These are phyloP conservation scores for silkworm (Bombyx mori) DNA, from an alignment of 1,140 invertebrate genomes.

Conservation along the genomic window DNA sequence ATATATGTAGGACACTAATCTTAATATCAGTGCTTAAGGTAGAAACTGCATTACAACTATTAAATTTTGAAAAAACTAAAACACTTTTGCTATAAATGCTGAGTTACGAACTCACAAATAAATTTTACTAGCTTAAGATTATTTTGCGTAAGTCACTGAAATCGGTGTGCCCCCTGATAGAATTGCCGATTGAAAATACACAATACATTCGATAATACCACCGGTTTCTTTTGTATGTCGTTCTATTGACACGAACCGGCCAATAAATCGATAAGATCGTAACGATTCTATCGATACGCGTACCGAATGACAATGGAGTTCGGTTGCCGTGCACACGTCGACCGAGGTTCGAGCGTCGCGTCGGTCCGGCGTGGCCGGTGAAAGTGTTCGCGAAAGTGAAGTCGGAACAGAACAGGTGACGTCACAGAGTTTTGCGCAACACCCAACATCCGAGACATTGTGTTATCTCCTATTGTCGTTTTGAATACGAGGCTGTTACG, in stretches of 20 bases:
- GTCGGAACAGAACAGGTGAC: constrained; percentile 58
- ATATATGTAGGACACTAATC: too few species aligned
- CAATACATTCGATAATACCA: too few species aligned
- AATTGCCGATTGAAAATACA: too few species aligned
- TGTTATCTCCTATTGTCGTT: constrained; percentile 31
- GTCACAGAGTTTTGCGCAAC: constrained; percentile 62
- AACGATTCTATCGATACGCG: constrained; percentile 6
- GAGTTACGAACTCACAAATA: too few species aligned
- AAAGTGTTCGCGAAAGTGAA: constrained; percentile 68
- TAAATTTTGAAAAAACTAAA: too few species aligned
- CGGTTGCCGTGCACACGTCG: neutral
- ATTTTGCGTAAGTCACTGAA: too few species aligned
- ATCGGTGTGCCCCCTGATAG: too few species aligned
- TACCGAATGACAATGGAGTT: constrained; percentile 28
- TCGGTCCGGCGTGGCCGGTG: constrained; percentile 34
- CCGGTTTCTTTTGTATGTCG: neutral
- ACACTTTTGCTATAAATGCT: too few species aligned
- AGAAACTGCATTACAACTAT: too few species aligned
- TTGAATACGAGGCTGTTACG: constrained; percentile 19
- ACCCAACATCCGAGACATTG: constrained; percentile 33
- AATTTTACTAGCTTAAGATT: too few species aligned
- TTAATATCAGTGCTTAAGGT: too few species aligned
- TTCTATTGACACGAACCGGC: neutral
- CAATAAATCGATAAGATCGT: neutral
- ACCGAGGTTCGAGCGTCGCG: constrained; percentile 11